These are phyloP conservation scores for Entomobrya proxima DNA, from an alignment of 2,888 invertebrate genomes.

Conservation along the genomic window DNA sequence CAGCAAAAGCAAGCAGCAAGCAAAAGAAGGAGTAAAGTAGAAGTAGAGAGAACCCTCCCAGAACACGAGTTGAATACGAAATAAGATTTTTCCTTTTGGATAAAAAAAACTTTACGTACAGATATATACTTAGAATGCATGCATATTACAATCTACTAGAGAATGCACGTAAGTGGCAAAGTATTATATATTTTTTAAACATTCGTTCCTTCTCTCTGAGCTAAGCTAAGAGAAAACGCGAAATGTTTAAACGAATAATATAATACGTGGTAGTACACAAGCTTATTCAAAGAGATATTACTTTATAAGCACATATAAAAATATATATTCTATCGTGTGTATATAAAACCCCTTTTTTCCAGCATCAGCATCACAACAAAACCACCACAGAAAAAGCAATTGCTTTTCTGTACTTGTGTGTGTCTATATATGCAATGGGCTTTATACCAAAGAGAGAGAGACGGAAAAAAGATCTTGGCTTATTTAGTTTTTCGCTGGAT, in stretches of 20 bases:
- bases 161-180: slow-evolving; percentile 44
- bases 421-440: slow-evolving; percentile 8
- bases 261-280: slow-evolving; percentile 21
- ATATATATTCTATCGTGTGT: slow-evolving; percentile 38
- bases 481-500: slow-evolving; percentile 67
- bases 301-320: too few relatives aligned
- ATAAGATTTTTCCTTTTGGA: slow-evolving; percentile 71
- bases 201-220: background rate
- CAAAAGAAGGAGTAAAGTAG: slow-evolving; percentile 38
- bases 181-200: slow-evolving; percentile 20
- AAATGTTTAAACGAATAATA: slow-evolving; percentile 40
- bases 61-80: slow-evolving; percentile 72
- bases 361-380: slow-evolving; percentile 34
- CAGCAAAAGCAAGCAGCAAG: slow-evolving; percentile 1
- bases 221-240: background rate
- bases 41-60: slow-evolving; percentile 69
- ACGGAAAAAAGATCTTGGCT: slow-evolving; percentile 50
- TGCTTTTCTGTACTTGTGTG: slow-evolving; percentile 48
- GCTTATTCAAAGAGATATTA: too few relatives aligned
- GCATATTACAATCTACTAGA: slow-evolving; percentile 51
- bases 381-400: slow-evolving; percentile 46
- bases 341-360: slow-evolving; percentile 62
- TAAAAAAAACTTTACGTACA: slow-evolving; percentile 59
- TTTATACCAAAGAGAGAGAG: background rate
- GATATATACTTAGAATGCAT: slow-evolving; percentile 49